These are phyloP conservation scores for Brachionus asplanchnoidis DNA, from an alignment of 1,140 invertebrate species.

Conservation along the genomic window DNA sequence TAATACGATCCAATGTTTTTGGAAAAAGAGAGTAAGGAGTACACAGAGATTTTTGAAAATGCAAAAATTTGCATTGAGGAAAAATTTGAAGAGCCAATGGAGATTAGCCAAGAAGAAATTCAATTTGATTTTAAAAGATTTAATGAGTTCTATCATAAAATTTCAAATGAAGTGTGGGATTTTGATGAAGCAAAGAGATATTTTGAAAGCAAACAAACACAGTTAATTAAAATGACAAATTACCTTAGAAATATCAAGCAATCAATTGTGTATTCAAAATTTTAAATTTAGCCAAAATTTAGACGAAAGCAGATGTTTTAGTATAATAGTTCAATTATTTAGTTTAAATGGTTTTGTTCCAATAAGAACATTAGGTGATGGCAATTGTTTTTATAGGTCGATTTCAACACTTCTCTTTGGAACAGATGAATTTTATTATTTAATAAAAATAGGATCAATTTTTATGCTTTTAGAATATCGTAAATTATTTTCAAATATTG, in stretches of 20 bases:
- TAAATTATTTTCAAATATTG: not conserved
- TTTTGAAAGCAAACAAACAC: no score
- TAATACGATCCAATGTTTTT: no score
- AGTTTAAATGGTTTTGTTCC: not conserved
- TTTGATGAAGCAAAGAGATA: no score
- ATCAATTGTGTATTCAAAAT: no score
- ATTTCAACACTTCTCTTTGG: not conserved
- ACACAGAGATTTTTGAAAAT: no score
- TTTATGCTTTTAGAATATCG: not conserved
- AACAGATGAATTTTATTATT: not conserved
- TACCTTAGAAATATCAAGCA: not conserved
- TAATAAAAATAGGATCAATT: not conserved
- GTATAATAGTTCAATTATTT: not conserved
- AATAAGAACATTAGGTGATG: not conserved
- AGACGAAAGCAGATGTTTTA: not conserved
- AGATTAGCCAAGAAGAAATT: not conserved
- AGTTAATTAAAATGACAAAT: not conserved
- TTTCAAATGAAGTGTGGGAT: not conserved
- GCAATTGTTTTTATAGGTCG: no score
- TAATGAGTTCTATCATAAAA: not conserved
- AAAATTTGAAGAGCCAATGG: not conserved
- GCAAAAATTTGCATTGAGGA: no score
- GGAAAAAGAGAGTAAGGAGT: no score
- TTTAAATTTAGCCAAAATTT: not conserved
- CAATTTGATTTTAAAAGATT: not conserved